phyloP scores from a whole-genome alignment of 2,113 vertebrate species.

The Eonycteris spelaea region DNA sequence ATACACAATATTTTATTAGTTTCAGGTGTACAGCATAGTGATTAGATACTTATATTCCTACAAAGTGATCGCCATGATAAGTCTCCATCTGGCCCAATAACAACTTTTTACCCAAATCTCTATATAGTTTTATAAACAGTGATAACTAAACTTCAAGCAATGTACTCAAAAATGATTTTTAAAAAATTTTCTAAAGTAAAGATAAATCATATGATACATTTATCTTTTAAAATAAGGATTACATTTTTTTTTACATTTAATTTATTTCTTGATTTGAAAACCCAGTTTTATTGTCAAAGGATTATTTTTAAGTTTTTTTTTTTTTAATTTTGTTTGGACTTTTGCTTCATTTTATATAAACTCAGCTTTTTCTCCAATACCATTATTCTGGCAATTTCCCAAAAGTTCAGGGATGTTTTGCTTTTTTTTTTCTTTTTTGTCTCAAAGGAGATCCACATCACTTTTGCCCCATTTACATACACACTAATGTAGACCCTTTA shows the following conservation, averaged over 20 bases:
- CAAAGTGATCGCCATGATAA: neutral
- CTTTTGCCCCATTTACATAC: neutral
- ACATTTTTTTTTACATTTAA: neutral
- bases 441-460: neutral
- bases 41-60: neutral
- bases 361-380: neutral
- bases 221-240: neutral
- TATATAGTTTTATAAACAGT: neutral
- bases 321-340: neutral
- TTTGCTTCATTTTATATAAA: neutral
- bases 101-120: neutral
- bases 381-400: neutral
- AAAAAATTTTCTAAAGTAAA: neutral
- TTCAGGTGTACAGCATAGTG: neutral
- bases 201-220: neutral
- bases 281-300: neutral
- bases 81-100: neutral
- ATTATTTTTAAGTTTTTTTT: neutral
- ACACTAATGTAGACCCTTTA: neutral
- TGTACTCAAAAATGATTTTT: neutral
- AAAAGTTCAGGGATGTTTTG: neutral
- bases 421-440: neutral
- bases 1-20: neutral
- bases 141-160: neutral
- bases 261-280: constrained; percentile 3